Percentiles rank a stretch among this genome's conserved stretches.
These are phyloP conservation scores for Centropus bengalensis DNA, from an alignment of 2,113 vertebrate genomes.

Conservation along the genomic window DNA sequence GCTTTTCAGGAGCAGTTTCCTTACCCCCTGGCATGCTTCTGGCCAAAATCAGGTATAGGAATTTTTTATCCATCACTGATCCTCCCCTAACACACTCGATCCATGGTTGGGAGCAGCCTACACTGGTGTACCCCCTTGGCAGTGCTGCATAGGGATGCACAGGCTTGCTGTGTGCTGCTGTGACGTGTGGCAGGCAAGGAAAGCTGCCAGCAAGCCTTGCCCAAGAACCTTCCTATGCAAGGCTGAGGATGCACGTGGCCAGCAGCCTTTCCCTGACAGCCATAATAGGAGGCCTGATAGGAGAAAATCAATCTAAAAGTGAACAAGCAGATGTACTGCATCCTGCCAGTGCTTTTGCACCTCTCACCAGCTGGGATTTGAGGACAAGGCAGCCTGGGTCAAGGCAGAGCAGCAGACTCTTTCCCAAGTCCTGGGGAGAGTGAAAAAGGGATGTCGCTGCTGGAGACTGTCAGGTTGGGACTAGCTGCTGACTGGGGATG, in stretches of 20 bases:
- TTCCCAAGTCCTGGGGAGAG: neutral
- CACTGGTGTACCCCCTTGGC: neutral
- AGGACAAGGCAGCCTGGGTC: neutral
- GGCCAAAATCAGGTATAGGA: neutral
- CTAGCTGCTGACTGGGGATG: too few relatives aligned
- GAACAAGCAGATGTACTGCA: neutral
- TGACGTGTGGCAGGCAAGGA: rapidly evolving
- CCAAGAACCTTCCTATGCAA: neutral
- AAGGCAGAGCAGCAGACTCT: neutral
- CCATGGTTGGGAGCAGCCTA: neutral
- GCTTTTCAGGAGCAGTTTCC: neutral
- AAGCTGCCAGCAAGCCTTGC: neutral
- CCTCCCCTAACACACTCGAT: neutral
- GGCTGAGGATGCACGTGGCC: neutral
- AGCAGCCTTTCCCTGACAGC: neutral
- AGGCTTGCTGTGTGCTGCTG: neutral
- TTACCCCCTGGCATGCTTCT: neutral
- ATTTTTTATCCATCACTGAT: neutral
- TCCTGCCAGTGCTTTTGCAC: neutral
- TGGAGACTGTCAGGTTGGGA: rapidly evolving
- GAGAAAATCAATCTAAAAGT: neutral
- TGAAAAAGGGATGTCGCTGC: neutral
- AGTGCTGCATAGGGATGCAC: rapidly evolving
- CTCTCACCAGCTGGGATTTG: neutral
- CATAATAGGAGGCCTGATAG: neutral